Evolutionary conservation across 2,888 invertebrate species (phyloP), one percentile per base, ranked within the genome.

Genomic region (Gibbula magus): DNA sequence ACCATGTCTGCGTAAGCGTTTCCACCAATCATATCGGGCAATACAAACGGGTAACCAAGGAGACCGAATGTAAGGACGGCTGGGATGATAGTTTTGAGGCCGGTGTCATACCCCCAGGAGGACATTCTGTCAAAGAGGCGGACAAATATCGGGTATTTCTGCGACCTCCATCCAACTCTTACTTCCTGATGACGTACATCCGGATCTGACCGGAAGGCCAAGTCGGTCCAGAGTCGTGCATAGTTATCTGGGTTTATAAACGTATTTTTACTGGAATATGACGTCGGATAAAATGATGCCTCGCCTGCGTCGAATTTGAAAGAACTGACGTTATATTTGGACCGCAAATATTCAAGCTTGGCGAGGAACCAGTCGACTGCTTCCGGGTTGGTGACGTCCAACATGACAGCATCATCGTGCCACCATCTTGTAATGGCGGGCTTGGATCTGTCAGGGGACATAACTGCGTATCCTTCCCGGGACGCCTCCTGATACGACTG

Each of bases 341-440:
- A 92, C 85, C 95, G 93, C 0, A 98, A 85, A 0, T 94, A 93
- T 87, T 95, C 95, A 2, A 98, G 93, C 90, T 96, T 96, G 94
- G 94, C 70, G n/a, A 88, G 83, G 81, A 87, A 94, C 98, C 98
- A 98, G 0, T 96, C 95, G 0, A 96, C 94, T 0, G 97, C 96
- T 54, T 95, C 94, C 86, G 96, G 96, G 86, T 97, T 97, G 0
- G 98, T 98, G 2, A 97, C 95, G 91, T 99, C 98, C 80, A 99
- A 96, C 80, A 98, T 96, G 13, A 96, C 86, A 0, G 95, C 89
- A 25, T 96, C 93, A 0, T 96, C 96, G 91, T 97, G 96, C 93
- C 97, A 98, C 87, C 96, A 95, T 0, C 97, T 96, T 32, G 97
- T 92, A 0, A 91, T 78, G 0, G 88, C 89, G 2, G 91, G 89